Evolutionary conservation across 2,113 vertebrate species (phyloP).

Genomic region (Baryphthengus martii): DNA sequence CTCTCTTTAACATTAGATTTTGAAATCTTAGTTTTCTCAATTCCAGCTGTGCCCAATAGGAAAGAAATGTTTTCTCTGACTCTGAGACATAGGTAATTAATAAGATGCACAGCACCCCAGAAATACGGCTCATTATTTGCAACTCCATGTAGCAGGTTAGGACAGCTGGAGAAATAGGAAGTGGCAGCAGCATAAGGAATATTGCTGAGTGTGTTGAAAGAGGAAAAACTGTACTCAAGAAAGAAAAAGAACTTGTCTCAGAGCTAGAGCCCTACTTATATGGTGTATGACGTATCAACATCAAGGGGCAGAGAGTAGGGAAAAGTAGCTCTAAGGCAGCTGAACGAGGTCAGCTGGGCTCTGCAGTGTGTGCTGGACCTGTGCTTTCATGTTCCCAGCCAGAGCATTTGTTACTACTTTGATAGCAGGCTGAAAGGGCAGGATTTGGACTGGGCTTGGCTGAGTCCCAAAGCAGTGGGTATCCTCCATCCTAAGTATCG

Average conservation of each 20-base stretch:
- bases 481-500: neutral
- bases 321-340: neutral
- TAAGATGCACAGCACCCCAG: slow-evolving; percentile 14
- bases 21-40: neutral
- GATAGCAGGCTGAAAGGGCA: neutral
- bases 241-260: neutral
- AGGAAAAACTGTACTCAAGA: neutral
- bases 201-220: neutral
- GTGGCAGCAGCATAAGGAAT: neutral
- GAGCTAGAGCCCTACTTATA: neutral
- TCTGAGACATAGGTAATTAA: neutral
- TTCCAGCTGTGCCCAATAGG: slow-evolving; percentile 11
- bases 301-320: neutral
- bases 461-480: neutral
- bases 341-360: neutral
- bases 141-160: neutral
- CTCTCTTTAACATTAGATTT: neutral
- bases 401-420: neutral
- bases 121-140: slow-evolving; percentile 38
- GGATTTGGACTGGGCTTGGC: neutral
- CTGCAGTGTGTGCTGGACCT: neutral
- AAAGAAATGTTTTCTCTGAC: neutral
- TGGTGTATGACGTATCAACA: neutral
- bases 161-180: slow-evolving; percentile 4
- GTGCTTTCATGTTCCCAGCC: neutral